These are phyloP conservation scores for Yponomeuta plumbellus DNA, from an alignment of 2,888 invertebrate genomes.

Conservation along the genomic window DNA sequence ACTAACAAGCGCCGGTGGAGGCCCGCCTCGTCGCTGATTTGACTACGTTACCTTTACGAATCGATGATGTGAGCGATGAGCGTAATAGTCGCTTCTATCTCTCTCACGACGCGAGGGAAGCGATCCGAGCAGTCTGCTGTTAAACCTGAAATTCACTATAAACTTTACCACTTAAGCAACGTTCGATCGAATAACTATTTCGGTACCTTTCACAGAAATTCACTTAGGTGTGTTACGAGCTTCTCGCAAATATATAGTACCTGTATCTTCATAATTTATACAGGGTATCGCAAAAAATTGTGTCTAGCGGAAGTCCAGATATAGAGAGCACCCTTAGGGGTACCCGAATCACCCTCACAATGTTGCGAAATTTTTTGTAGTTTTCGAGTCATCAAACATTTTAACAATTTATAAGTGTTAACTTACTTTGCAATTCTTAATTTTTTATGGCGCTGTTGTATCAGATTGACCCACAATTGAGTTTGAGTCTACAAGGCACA, in stretches of 20 bases:
- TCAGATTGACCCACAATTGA: too few relatives aligned
- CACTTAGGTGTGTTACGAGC: neutral
- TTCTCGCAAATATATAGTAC: neutral
- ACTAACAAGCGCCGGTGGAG: neutral
- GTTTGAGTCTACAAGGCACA: too few relatives aligned
- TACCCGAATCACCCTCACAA: too few relatives aligned
- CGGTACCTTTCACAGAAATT: neutral
- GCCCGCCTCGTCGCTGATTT: constrained; percentile 68
- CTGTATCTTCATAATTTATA: too few relatives aligned
- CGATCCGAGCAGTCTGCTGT: neutral
- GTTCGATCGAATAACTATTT: neutral
- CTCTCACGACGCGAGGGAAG: neutral
- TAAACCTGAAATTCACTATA: neutral
- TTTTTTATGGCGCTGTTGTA: too few relatives aligned
- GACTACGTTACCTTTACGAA: constrained; percentile 71
- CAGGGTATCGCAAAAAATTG: too few relatives aligned
- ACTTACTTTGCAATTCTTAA: too few relatives aligned
- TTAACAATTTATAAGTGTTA: too few relatives aligned
- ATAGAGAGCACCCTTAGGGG: too few relatives aligned
- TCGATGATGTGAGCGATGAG: constrained; percentile 55
- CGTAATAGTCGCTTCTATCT: neutral
- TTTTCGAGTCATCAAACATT: too few relatives aligned
- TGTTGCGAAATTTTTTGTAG: too few relatives aligned
- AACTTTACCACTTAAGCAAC: constrained; percentile 5
- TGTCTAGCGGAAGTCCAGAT: too few relatives aligned